Percentiles rank a stretch among this genome's conserved stretches.
Conservation (phyloP, 2,113 vertebrate genomes). For the Campylomormyrus tamandua region DNA sequence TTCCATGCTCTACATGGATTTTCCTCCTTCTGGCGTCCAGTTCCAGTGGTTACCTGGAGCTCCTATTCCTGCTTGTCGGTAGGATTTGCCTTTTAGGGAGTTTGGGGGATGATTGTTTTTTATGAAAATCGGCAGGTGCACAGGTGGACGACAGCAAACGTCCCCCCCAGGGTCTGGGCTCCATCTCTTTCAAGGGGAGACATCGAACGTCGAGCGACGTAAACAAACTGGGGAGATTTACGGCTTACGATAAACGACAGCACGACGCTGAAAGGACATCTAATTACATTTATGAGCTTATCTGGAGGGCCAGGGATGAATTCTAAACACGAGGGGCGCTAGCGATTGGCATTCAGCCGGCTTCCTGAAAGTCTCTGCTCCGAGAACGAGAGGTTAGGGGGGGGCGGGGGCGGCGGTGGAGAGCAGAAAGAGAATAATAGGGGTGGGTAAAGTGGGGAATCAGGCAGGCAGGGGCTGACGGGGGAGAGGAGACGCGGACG, state of each 20-base stretch:
- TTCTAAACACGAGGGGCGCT: conserved; percentile 21
- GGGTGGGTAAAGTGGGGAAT: not conserved
- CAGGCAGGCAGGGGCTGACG: not conserved
- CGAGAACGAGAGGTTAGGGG: not conserved
- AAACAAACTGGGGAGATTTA: conserved; percentile 6
- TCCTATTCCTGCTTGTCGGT: not conserved
- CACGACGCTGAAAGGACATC: conserved; percentile 15
- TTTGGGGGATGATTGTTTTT: not conserved
- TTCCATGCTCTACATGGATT: not conserved
- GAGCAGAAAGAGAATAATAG: not conserved
- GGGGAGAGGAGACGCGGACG: not conserved
- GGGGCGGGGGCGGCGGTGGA: not conserved
- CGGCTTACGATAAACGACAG: conserved; percentile 27
- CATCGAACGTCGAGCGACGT: not conserved
- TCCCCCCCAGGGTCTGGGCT: not conserved
- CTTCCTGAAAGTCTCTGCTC: not conserved
- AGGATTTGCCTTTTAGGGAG: not conserved
- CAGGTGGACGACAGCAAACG: not conserved
- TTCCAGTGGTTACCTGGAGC: not conserved
- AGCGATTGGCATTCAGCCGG: conserved; percentile 33
- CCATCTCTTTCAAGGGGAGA: not conserved
- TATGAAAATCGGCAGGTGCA: not conserved
- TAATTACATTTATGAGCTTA: conserved; percentile 39
- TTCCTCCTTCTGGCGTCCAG: not conserved
- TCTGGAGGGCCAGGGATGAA: conserved; percentile 25